Base-by-base conservation (phyloP, 2,888 invertebrate genomes). In the Drosophila tripunctata region DNA sequence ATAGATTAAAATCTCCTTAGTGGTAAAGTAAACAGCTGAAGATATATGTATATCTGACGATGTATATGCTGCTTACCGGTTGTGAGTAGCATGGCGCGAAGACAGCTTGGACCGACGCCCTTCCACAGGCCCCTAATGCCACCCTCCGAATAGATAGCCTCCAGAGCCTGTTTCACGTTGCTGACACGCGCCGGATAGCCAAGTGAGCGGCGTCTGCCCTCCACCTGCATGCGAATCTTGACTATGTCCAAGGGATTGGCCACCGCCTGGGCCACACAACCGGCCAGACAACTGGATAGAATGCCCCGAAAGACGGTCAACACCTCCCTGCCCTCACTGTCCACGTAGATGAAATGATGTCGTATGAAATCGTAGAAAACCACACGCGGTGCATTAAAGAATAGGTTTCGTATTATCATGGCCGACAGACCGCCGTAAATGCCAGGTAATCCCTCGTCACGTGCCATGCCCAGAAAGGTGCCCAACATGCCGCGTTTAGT, bases 191-290 rank as follows among this genome's bases (percentile, higher is more conserved):
- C 35, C 4, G 64, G 56, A 51, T 51, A 45, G 4, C 54, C 62
- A 6, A 51, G 55, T 1, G 45, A n/a, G n/a, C 62, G 67, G 0
- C 56, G 67, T 0, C 61, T 48, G 4, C 71, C 74, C 19, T 78
- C 77, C 30, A 60, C 55, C 51, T 75, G 77, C 77, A 77, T 68
- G 3, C 67, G 77, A 10, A 75, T 47, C 43, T 78, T 79, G 10
- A 77, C 68, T 6, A 72, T 75, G 15, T 78, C 78, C n/a, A 79
- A 55, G 2, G 78, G 80, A 33, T 56, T 79, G 55, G 68, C 65
- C 8, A 75, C 7, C 0, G 22, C 12, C 30, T 78, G 79, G 12
- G 71, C 67, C 1, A 44, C 10, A 27, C 68, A 67, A 1, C 78
- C 78, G 0, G 78, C 79, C 6, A 61, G 0, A 4, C 62, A 36